These are phyloP conservation scores for Daboia siamensis DNA, from an alignment of 2,113 vertebrate species.

Conservation along the genomic window DNA sequence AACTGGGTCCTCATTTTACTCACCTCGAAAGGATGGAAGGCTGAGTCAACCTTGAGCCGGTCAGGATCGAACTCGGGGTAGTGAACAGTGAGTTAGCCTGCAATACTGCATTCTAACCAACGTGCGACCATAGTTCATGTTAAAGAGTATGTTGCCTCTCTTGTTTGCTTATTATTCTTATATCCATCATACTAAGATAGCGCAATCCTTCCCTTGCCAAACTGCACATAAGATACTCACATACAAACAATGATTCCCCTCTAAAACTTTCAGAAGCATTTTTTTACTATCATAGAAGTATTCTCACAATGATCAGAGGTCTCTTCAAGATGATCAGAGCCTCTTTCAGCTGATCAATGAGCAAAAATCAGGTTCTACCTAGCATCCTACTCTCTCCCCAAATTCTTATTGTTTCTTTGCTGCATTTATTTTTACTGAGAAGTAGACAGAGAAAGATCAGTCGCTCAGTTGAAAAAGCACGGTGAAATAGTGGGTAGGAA, in stretches of 20 bases:
- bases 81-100: too few species aligned
- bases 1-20: not conserved
- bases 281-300: too few species aligned
- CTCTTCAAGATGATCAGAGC: not conserved
- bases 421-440: not conserved
- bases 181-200: not conserved
- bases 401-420: not conserved
- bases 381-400: not conserved
- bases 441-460: not conserved
- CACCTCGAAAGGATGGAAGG: too few species aligned
- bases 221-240: not conserved
- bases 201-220: not conserved
- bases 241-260: not conserved
- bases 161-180: not conserved
- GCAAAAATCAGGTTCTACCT: not conserved
- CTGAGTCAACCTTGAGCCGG: too few species aligned
- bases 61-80: too few species aligned
- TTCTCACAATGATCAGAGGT: too few species aligned
- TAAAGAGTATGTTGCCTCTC: not conserved
- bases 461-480: not conserved
- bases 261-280: not conserved
- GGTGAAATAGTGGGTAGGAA: not conserved
- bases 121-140: too few species aligned
- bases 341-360: not conserved
- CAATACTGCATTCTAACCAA: too few species aligned